These are phyloP conservation scores for Pseudomyrmex gracilis DNA, from an alignment of 1,140 invertebrate species.

Conservation along the genomic window DNA sequence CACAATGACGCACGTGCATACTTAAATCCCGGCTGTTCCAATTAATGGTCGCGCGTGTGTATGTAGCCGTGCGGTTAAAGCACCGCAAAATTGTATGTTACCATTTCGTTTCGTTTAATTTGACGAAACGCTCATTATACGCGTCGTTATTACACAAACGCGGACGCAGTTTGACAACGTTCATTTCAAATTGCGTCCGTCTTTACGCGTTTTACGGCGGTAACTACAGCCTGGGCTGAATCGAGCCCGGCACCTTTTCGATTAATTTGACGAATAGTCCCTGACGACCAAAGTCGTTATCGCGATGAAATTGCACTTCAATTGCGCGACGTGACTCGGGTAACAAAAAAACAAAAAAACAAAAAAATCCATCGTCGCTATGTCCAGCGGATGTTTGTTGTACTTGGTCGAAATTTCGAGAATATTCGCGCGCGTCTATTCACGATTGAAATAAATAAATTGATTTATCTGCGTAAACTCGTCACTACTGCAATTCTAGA, in stretches of 20 bases:
- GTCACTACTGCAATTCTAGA: conserved; percentile 17
- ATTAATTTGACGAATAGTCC: conserved; percentile 54
- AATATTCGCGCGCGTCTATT: conserved; percentile 7
- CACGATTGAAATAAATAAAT: conserved; percentile 42
- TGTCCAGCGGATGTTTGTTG: conserved; percentile 19
- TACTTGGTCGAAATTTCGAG: conserved; percentile 38
- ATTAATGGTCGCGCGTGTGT: conserved; percentile 12
- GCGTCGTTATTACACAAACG: conserved; percentile 15
- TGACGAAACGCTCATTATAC: conserved; percentile 38
- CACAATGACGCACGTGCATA: conserved; percentile 3
- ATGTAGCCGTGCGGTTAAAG: conserved; percentile 3
- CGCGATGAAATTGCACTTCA: conserved; percentile 43
- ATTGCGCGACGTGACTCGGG: not conserved
- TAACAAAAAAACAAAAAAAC: not conserved
- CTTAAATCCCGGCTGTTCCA: conserved; percentile 20
- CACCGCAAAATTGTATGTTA: conserved; percentile 6
- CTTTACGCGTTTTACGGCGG: not conserved
- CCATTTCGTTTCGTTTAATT: conserved; percentile 37
- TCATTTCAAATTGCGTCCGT: conserved; percentile 3
- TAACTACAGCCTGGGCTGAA: not conserved
- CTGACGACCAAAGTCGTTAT: conserved; percentile 41
- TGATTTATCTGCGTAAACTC: conserved; percentile 33
- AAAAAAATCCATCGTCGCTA: conserved; percentile 27
- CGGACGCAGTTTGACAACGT: conserved; percentile 14
- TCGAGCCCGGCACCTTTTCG: conserved; percentile 21